phyloP scores from a whole-genome alignment of 2,888 invertebrate genomes.

The Sycophila texana region DNA sequence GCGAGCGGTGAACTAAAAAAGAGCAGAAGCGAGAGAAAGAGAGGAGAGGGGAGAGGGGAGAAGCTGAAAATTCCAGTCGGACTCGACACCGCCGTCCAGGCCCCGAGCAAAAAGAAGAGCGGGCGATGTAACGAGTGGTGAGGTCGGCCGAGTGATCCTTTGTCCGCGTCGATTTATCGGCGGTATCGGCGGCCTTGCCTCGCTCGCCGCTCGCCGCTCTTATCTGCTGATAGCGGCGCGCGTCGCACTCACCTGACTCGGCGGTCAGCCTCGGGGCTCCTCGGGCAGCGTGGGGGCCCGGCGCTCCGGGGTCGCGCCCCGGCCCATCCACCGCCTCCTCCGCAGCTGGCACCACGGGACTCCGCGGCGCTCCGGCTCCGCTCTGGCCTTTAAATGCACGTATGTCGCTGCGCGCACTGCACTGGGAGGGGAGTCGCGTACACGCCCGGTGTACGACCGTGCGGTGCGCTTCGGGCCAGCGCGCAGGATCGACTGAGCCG shows the following conservation, averaged over 20 bases:
- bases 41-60: too few species aligned
- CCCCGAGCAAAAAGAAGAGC: too few species aligned
- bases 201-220: neutral
- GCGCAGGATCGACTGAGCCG: slow-evolving; percentile 51
- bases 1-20: too few species aligned
- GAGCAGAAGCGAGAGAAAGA: neutral
- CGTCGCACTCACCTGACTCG: slow-evolving; percentile 47
- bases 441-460: too few species aligned
- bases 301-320: neutral
- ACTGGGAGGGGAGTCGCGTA: neutral
- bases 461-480: slow-evolving; percentile 38
- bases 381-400: neutral
- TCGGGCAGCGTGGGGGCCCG: neutral
- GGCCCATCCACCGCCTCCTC: neutral
- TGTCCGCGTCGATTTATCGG: too few species aligned
- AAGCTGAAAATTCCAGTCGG: neutral
- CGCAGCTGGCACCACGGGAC: too few species aligned
- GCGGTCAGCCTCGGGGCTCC: slow-evolving; percentile 27
- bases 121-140: too few species aligned
- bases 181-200: slow-evolving; percentile 18
- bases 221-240: too few species aligned
- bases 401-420: neutral
- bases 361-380: neutral
- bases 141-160: too few species aligned
- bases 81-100: too few species aligned